Evolutionary conservation across 53 echinoderm and acorn worm species (phyloP).

Genomic region (Hippasteria phrygiana): DNA sequence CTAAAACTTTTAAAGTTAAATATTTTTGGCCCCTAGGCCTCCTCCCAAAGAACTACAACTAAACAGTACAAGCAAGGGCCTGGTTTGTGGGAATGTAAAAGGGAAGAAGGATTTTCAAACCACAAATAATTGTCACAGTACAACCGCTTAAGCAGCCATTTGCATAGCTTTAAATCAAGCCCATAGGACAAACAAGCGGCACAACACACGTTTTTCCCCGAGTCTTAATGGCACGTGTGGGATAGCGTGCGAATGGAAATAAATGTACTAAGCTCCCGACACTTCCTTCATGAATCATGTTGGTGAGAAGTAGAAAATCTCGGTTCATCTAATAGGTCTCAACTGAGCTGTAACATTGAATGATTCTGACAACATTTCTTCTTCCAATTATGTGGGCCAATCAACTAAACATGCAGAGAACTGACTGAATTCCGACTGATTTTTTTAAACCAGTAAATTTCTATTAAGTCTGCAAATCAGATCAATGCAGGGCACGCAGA

Average conservation of each 20-base stretch:
- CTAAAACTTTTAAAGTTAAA: too few species aligned
- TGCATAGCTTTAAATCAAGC: too few species aligned
- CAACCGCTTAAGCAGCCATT: too few species aligned
- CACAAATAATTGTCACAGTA: too few species aligned
- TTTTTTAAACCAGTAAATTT: neutral
- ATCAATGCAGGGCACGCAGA: neutral
- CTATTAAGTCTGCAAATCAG: slow-evolving; percentile 1
- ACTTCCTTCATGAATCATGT: neutral
- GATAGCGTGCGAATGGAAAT: neutral
- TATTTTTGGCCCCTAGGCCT: too few species aligned
- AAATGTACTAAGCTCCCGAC: neutral
- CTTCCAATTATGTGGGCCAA: too few species aligned
- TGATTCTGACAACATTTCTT: too few species aligned
- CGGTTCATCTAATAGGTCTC: too few species aligned
- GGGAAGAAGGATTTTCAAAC: too few species aligned
- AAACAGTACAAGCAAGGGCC: too few species aligned
- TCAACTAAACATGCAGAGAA: neutral
- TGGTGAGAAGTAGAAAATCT: neutral
- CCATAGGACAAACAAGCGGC: neutral
- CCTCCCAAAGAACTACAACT: too few species aligned
- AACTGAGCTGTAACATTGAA: neutral
- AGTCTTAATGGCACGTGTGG: neutral
- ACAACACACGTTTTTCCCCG: neutral
- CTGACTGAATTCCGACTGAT: neutral
- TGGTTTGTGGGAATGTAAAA: too few species aligned